These are phyloP conservation scores for Ephestia elutella DNA, from an alignment of 1,140 invertebrate species.

Conservation along the genomic window DNA sequence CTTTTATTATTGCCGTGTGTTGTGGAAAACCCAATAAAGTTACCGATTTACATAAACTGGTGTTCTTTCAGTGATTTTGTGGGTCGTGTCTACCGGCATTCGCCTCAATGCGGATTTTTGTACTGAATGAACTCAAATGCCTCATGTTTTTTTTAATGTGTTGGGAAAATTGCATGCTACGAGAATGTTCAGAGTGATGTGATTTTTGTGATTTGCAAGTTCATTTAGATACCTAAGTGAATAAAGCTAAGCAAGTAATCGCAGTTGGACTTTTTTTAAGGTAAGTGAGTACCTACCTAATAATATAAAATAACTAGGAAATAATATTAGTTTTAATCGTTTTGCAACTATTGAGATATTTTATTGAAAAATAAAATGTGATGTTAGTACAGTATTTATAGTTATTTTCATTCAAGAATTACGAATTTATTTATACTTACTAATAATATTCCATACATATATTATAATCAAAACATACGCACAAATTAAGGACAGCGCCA, in stretches of 20 bases:
- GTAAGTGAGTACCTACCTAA: constrained; percentile 5
- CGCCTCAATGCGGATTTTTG: constrained; percentile 26
- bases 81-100: constrained; percentile 32
- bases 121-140: constrained; percentile 9
- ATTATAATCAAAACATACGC: not conserved
- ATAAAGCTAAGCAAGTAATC: not conserved
- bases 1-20: constrained; percentile 44
- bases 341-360: no score
- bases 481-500: constrained; percentile 34
- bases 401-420: no score
- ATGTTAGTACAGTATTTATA: no score
- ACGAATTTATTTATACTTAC: no score
- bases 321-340: not conserved
- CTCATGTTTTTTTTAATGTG: constrained; percentile 9
- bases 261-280: not conserved
- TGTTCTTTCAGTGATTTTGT: constrained; percentile 33
- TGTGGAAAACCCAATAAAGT: constrained; percentile 39
- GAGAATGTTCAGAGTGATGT: constrained; percentile 8
- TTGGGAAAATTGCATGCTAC: constrained; percentile 1
- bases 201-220: constrained; percentile 4
- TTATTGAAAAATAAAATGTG: no score
- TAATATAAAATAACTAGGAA: not conserved
- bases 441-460: no score
- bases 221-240: not conserved
- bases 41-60: constrained; percentile 19